Conservation (phyloP, 2,797 vertebrate species). For the Bradypus variegatus region DNA sequence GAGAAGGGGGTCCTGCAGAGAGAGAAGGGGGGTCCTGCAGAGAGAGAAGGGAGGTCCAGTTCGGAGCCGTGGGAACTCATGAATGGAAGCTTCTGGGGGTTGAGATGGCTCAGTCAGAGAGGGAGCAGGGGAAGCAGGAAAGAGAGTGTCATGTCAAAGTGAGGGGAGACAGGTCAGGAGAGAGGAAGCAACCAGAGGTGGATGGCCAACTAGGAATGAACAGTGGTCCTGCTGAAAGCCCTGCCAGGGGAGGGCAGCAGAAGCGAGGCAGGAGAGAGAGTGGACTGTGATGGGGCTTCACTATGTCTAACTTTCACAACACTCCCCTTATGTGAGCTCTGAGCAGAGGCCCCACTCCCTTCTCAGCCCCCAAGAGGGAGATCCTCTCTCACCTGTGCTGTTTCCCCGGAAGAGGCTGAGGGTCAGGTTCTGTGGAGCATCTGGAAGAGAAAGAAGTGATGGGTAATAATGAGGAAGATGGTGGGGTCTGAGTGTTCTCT, state of each 20-base stretch:
- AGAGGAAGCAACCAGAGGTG: background rate
- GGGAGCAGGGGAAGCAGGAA: background rate
- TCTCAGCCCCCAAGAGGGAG: background rate
- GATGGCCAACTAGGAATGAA: background rate
- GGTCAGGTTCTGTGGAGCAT: background rate
- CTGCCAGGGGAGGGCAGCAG: background rate
- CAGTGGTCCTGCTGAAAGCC: background rate
- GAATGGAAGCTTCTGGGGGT: background rate
- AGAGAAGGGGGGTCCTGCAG: background rate
- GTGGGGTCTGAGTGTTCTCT: too few relatives aligned
- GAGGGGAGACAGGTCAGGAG: background rate
- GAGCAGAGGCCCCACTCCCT: background rate
- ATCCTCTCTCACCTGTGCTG: background rate
- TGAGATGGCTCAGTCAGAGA: background rate
- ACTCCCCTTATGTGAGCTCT: background rate
- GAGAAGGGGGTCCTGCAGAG: too few relatives aligned
- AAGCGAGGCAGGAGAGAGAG: background rate
- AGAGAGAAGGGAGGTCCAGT: background rate
- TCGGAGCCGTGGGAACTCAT: background rate
- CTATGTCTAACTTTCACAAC: background rate
- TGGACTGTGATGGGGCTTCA: background rate
- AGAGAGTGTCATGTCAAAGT: background rate
- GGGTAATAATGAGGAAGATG: background rate
- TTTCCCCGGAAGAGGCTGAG: fast-evolving
- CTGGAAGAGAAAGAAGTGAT: background rate